Percentiles rank a stretch among this genome's conserved stretches.
Evolutionary conservation across 2,888 invertebrate species (phyloP).

Genomic region (Rhogogaster chlorosoma): DNA sequence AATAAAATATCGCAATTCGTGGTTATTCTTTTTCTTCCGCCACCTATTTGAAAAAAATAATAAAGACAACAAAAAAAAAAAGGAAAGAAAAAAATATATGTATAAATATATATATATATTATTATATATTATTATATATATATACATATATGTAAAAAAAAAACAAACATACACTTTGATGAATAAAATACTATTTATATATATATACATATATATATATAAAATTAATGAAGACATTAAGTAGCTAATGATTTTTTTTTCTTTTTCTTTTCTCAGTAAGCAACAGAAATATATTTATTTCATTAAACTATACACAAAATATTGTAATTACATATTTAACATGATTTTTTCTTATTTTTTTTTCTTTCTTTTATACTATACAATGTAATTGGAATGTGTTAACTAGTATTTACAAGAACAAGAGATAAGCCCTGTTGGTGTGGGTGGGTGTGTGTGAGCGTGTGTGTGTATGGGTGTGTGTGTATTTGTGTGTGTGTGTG

Average conservation of each 20-base stretch:
- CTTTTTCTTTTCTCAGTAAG: constrained; percentile 65
- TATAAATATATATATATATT: constrained; percentile 8
- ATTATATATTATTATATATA: constrained; percentile 55
- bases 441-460: not conserved
- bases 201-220: constrained; percentile 62
- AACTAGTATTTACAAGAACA: constrained; percentile 76
- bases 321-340: constrained; percentile 77
- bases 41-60: constrained; percentile 69
- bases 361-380: constrained; percentile 69
- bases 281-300: constrained; percentile 77
- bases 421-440: constrained; percentile 73
- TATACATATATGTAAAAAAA: constrained; percentile 65
- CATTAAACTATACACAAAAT: constrained; percentile 77
- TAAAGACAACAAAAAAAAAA: constrained; percentile 55
- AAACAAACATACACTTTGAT: constrained; percentile 61
- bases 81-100: constrained; percentile 55
- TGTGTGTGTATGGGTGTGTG: no score
- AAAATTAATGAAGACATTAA: constrained; percentile 75
- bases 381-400: constrained; percentile 78
- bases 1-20: constrained; percentile 74
- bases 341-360: constrained; percentile 66
- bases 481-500: constrained; percentile 59
- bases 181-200: constrained; percentile 68
- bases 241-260: constrained; percentile 72
- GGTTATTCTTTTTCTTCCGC: constrained; percentile 71